These are phyloP conservation scores for Rhinogobius similis DNA, from an alignment of 2,113 vertebrate species.

Conservation along the genomic window DNA sequence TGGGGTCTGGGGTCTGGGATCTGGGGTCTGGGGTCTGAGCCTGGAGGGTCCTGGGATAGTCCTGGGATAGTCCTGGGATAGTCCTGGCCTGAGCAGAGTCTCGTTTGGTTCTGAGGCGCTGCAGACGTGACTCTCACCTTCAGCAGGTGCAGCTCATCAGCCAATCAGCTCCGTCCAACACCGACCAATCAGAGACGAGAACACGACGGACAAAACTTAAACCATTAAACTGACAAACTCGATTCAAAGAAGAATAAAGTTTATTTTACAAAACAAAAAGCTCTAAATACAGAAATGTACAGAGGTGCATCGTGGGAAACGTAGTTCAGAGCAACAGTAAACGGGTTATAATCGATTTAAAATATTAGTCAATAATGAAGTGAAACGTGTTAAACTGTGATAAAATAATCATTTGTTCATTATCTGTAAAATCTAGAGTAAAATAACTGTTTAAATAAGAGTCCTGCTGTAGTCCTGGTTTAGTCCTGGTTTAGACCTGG, in stretches of 20 bases:
- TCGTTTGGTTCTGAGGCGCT: no score
- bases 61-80: background rate
- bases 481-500: background rate
- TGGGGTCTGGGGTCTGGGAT: background rate
- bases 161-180: background rate
- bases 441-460: background rate
- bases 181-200: background rate
- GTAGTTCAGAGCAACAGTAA: background rate
- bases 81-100: background rate
- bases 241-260: background rate
- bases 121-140: no score
- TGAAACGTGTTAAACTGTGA: background rate
- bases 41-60: background rate
- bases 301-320: constrained; percentile 2
- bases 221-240: background rate
- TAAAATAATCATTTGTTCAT: background rate
- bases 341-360: background rate
- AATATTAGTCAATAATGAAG: background rate
- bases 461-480: no score
- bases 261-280: background rate
- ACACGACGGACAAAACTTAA: no score
- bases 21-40: background rate
- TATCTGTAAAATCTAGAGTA: background rate
- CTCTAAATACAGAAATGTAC: constrained; percentile 1
- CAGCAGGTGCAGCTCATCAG: constrained; percentile 3